A percentile compares a stretch with the other conserved stretches of the same genome.
These are phyloP conservation scores for Zootermopsis nevadensis DNA, from an alignment of 2,888 invertebrate species.

Conservation along the genomic window DNA sequence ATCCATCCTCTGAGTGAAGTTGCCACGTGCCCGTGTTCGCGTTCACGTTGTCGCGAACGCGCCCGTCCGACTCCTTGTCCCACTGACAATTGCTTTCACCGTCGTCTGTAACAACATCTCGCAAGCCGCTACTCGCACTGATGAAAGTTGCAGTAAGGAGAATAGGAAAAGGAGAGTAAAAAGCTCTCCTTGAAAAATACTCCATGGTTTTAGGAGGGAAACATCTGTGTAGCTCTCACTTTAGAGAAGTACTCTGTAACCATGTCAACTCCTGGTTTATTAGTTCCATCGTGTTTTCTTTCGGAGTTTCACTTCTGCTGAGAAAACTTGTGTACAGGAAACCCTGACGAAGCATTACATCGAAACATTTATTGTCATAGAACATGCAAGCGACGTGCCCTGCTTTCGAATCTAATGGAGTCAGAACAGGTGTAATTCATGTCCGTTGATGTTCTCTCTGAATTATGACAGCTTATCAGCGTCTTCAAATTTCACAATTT, in stretches of 20 bases:
- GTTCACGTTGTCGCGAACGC: background rate
- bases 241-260: background rate
- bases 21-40: background rate
- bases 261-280: constrained; percentile 11
- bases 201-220: background rate
- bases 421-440: too few species aligned
- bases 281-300: background rate
- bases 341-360: too few species aligned
- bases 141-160: constrained; percentile 28
- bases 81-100: constrained; percentile 41
- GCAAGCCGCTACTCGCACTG: background rate
- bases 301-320: background rate
- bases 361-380: too few species aligned
- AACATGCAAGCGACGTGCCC: too few species aligned
- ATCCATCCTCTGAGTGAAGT: too few species aligned
- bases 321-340: background rate
- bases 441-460: too few species aligned
- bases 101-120: constrained; percentile 41
- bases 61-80: background rate
- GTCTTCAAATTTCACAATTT: too few species aligned
- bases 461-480: too few species aligned
- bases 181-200: background rate
- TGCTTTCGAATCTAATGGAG: too few species aligned
- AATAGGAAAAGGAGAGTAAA: constrained; percentile 21
- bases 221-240: constrained; percentile 38